These are phyloP conservation scores for Ptilorrhoa leucosticta DNA, from an alignment of 2,113 vertebrate genomes.

Conservation along the genomic window DNA sequence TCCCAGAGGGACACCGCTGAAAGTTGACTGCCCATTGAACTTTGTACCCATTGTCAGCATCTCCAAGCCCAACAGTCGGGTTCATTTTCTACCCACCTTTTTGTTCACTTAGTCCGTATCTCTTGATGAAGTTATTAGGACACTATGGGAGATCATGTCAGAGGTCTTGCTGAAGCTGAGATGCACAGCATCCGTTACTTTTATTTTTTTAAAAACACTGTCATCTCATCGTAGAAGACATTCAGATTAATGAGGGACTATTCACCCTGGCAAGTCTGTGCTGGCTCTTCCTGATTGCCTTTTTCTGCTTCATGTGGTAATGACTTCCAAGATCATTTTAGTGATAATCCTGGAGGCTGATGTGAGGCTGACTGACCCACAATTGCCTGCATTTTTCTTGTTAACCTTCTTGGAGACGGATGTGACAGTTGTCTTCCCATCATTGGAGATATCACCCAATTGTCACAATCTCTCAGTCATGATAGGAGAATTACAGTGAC, in stretches of 20 bases:
- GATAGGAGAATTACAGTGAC: neutral
- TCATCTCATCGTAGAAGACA: neutral
- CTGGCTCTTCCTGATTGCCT: neutral
- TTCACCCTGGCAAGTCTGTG: neutral
- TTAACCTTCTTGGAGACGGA: neutral
- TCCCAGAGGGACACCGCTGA: accelerated
- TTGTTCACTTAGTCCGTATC: neutral
- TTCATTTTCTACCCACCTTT: neutral
- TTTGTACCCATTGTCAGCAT: neutral
- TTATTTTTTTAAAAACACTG: neutral
- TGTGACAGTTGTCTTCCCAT: neutral
- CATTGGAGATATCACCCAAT: neutral
- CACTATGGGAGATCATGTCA: neutral
- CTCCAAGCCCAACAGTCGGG: neutral
- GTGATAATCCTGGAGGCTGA: neutral
- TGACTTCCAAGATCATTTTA: neutral
- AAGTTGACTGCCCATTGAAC: neutral
- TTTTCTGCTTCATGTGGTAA: neutral
- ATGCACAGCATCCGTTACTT: neutral
- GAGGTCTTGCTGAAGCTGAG: neutral
- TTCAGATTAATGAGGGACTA: neutral
- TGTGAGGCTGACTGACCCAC: neutral
- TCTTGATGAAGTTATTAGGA: neutral
- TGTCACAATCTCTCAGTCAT: neutral
- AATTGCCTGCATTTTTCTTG: neutral